Conservation (phyloP, 2,888 invertebrate genomes). For the Drosophila birchii region DNA sequence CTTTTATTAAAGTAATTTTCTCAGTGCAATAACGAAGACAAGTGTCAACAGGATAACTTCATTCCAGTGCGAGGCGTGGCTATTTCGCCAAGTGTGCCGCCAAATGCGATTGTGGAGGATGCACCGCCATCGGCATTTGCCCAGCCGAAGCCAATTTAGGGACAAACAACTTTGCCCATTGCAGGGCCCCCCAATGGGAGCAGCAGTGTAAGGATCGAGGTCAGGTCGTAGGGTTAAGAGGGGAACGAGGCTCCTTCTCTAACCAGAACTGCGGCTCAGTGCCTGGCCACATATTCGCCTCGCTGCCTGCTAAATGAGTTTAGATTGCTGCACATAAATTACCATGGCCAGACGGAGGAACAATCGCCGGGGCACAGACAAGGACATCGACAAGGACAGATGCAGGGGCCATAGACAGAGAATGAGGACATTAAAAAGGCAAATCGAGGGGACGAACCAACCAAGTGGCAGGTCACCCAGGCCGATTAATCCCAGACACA, state of each 20-base stretch:
- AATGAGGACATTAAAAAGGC: conserved; percentile 27
- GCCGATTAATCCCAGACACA: conserved; percentile 7
- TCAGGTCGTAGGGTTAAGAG: conserved; percentile 18
- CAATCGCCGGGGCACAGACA: conserved; percentile 36
- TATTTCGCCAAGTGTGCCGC: conserved; percentile 25
- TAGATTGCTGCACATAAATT: conserved; percentile 68
- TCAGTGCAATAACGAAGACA: conserved; percentile 55
- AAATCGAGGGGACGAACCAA: conserved; percentile 6
- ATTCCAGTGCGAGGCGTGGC: conserved; percentile 52
- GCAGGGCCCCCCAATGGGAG: conserved; percentile 10
- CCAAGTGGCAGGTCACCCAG: conserved; percentile 18
- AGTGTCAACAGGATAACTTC: conserved; percentile 81
- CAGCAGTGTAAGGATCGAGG: conserved; percentile 45
- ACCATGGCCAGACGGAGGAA: conserved; percentile 40
- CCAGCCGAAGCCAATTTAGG: conserved; percentile 62
- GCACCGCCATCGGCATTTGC: conserved; percentile 22
- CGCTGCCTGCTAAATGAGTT: conserved; percentile 69
- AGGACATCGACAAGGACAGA: conserved; percentile 23
- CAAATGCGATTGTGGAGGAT: conserved; percentile 33
- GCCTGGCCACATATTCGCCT: conserved; percentile 55
- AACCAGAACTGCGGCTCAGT: conserved; percentile 17
- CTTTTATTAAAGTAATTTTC: not conserved
- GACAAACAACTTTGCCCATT: conserved; percentile 56
- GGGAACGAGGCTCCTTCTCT: not conserved
- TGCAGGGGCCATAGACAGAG: conserved; percentile 4